Evolutionary conservation across 2,888 invertebrate genomes (phyloP).

Genomic region (Lithophane leautieri): DNA sequence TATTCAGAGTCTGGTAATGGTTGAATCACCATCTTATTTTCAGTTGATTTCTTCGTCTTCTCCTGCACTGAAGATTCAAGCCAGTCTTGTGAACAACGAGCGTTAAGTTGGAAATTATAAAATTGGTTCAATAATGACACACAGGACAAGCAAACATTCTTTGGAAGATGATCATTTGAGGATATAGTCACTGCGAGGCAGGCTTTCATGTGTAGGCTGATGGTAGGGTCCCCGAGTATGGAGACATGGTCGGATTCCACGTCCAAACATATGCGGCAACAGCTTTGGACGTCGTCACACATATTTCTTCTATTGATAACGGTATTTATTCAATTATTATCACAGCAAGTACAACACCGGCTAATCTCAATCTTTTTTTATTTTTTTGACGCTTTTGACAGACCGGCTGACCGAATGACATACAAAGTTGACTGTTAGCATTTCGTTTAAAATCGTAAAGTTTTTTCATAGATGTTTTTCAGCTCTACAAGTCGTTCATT

Average conservation of each 20-base stretch:
- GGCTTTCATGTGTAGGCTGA: slow-evolving; percentile 83
- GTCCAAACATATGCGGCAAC: slow-evolving; percentile 86
- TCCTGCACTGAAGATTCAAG: slow-evolving; percentile 81
- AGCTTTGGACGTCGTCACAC: slow-evolving; percentile 80
- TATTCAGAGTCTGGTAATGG: slow-evolving; percentile 87
- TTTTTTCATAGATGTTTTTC: not conserved
- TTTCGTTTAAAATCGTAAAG: slow-evolving; percentile 7
- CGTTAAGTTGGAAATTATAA: slow-evolving; percentile 86
- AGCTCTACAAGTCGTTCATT: not conserved
- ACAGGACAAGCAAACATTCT: slow-evolving; percentile 82
- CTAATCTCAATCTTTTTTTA: not conserved
- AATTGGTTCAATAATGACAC: slow-evolving; percentile 83
- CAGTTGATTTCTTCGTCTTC: slow-evolving; percentile 77
- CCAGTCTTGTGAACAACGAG: slow-evolving; percentile 87
- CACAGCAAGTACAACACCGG: not conserved
- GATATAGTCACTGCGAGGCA: slow-evolving; percentile 81
- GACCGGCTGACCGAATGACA: too few species aligned
- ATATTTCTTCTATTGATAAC: slow-evolving; percentile 65
- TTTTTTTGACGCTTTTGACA: not conserved
- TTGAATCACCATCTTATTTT: slow-evolving; percentile 82
- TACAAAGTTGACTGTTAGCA: slow-evolving; percentile 11
- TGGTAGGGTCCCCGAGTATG: slow-evolving; percentile 81
- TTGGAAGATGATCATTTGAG: slow-evolving; percentile 81
- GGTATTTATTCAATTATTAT: not conserved
- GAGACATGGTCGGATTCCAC: slow-evolving; percentile 81